These are phyloP conservation scores for Pedionomus torquatus DNA, from an alignment of 2,113 vertebrate genomes.

Conservation along the genomic window DNA sequence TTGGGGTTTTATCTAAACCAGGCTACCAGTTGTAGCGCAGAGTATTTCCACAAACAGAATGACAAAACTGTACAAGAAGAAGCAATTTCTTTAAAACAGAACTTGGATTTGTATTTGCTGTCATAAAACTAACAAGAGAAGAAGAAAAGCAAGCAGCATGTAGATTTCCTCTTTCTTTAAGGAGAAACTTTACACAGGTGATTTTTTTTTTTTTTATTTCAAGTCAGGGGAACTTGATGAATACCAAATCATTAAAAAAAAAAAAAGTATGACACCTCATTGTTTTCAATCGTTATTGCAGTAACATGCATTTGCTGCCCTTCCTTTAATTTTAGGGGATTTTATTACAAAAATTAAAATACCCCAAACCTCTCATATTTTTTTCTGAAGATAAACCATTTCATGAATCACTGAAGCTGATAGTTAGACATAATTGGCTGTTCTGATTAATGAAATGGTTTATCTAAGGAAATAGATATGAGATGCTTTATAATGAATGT, in stretches of 20 bases:
- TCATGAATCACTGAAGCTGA: not conserved
- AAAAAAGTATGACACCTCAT: not conserved
- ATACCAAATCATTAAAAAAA: not conserved
- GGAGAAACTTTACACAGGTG: not conserved
- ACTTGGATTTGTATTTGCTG: not conserved
- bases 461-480: slow-evolving; percentile 19
- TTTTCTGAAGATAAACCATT: slow-evolving; percentile 1
- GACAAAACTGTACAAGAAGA: not conserved
- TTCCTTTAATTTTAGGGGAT: not conserved
- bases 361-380: not conserved
- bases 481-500: not conserved
- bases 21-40: not conserved
- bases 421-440: not conserved
- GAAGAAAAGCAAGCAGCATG: not conserved
- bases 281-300: not conserved
- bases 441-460: slow-evolving; percentile 11
- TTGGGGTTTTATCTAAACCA: not conserved
- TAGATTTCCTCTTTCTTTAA: not conserved
- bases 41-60: not conserved
- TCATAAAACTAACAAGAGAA: not conserved
- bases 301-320: not conserved
- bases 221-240: not conserved
- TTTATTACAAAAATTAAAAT: not conserved
- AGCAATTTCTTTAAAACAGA: not conserved
- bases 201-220: not conserved